Conservation (phyloP, 1,140 invertebrate genomes). For the Zaprionus tsacasi region DNA sequence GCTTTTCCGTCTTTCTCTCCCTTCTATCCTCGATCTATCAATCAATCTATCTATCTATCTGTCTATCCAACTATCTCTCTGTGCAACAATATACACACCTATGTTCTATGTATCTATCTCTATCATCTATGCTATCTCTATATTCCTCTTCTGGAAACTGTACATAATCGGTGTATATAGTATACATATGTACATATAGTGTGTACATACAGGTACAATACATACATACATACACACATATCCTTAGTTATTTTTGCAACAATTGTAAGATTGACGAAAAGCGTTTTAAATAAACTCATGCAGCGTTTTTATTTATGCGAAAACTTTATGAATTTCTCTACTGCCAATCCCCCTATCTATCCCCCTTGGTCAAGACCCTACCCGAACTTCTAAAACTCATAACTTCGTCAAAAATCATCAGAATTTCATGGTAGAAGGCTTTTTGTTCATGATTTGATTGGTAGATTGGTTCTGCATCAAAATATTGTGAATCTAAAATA, state of each 20-base stretch:
- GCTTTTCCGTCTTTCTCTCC: slow-evolving; percentile 15
- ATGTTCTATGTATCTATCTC: slow-evolving; percentile 38
- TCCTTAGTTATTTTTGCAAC: slow-evolving; percentile 72
- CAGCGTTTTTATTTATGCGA: slow-evolving; percentile 74
- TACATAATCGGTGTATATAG: slow-evolving; percentile 64
- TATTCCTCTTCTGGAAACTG: slow-evolving; percentile 37
- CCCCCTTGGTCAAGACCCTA: too few relatives aligned
- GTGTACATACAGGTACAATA: slow-evolving; percentile 14
- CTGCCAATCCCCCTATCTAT: too few relatives aligned
- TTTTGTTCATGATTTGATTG: too few relatives aligned
- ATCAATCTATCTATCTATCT: slow-evolving; percentile 14
- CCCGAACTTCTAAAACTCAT: too few relatives aligned
- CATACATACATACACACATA: slow-evolving; percentile 34
- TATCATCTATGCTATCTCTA: slow-evolving; percentile 35
- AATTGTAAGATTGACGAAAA: slow-evolving; percentile 81
- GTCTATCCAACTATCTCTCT: slow-evolving; percentile 45
- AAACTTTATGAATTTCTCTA: slow-evolving; percentile 11
- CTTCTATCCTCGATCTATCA: slow-evolving; percentile 24
- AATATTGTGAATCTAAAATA: too few relatives aligned
- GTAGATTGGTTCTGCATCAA: too few relatives aligned
- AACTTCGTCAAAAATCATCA: too few relatives aligned
- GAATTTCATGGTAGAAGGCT: too few relatives aligned
- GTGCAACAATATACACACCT: slow-evolving; percentile 46
- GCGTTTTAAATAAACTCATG: slow-evolving; percentile 73
- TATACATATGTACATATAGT: slow-evolving; percentile 12